Percentiles rank a stretch among this genome's conserved stretches.
Evolutionary conservation across 2,797 vertebrate species (phyloP).

Genomic region (Pristis pectinata): DNA sequence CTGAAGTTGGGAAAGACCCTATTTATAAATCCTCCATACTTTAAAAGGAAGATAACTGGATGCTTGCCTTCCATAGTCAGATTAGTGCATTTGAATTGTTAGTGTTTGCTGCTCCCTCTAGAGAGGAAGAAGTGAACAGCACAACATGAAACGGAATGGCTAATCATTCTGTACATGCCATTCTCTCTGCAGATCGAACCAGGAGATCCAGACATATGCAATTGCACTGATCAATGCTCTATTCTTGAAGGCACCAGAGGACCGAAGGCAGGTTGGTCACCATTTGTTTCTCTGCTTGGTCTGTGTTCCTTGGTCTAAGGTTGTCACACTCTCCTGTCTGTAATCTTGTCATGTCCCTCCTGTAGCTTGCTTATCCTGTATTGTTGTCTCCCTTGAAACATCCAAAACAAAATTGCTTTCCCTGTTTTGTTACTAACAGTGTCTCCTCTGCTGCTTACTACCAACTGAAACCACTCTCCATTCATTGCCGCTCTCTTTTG

Average conservation of each 20-base stretch:
- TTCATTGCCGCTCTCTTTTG: conserved; percentile 42
- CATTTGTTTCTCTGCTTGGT: neutral
- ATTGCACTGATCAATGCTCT: conserved; percentile 97
- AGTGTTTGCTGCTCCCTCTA: neutral
- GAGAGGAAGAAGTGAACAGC: neutral
- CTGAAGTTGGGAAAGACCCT: neutral
- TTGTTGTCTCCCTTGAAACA: neutral
- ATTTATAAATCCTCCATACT: neutral
- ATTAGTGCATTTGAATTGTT: neutral
- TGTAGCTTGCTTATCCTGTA: neutral
- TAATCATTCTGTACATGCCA: conserved; percentile 3
- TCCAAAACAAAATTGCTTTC: neutral
- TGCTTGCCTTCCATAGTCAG: neutral
- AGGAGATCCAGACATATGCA: conserved; percentile 97
- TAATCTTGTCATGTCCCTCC: neutral
- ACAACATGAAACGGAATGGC: neutral
- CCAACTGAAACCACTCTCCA: conserved; percentile 57
- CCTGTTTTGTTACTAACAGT: neutral
- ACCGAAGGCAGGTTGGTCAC: conserved; percentile 84
- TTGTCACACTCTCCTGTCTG: neutral
- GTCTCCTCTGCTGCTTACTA: conserved; percentile 48
- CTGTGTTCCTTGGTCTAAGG: too few relatives aligned
- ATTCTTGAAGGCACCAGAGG: conserved; percentile 94
- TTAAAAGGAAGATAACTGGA: neutral
- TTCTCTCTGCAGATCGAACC: conserved; percentile 77